phyloP scores from a whole-genome alignment of 2,888 invertebrate species.

The Scaptomyza reducta region DNA sequence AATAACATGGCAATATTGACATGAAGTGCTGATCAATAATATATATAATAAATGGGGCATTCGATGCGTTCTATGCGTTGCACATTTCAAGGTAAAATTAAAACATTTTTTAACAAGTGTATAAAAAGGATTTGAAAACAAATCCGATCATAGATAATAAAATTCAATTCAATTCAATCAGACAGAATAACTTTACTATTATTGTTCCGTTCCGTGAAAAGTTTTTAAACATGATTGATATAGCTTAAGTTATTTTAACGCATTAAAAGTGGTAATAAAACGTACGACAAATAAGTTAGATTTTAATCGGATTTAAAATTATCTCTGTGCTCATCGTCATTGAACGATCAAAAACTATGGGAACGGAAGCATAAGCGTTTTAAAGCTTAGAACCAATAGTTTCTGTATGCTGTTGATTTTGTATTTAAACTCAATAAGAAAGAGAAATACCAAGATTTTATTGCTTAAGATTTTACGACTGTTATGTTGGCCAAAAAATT shows the following conservation, averaged over 20 bases:
- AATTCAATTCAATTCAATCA: not conserved
- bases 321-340: not conserved
- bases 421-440: slow-evolving; percentile 36
- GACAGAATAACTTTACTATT: not conserved
- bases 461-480: slow-evolving; percentile 60
- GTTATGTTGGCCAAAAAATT: slow-evolving; percentile 51
- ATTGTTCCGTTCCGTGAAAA: too few species aligned
- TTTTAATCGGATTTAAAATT: slow-evolving; percentile 21
- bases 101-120: not conserved
- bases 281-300: not conserved
- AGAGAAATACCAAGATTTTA: slow-evolving; percentile 50
- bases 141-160: too few species aligned
- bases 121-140: too few species aligned
- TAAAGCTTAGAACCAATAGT: too few species aligned
- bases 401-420: slow-evolving; percentile 1
- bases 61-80: too few species aligned
- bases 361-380: slow-evolving; percentile 20
- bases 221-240: too few species aligned
- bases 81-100: too few species aligned
- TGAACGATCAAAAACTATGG: slow-evolving; percentile 1
- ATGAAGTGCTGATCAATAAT: not conserved
- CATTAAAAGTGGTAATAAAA: not conserved
- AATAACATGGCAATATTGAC: too few species aligned
- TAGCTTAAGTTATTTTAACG: not conserved
- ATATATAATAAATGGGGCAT: not conserved